Conservation (phyloP, 2,113 vertebrate species). For the Rhinopomastus cyanomelas region DNA sequence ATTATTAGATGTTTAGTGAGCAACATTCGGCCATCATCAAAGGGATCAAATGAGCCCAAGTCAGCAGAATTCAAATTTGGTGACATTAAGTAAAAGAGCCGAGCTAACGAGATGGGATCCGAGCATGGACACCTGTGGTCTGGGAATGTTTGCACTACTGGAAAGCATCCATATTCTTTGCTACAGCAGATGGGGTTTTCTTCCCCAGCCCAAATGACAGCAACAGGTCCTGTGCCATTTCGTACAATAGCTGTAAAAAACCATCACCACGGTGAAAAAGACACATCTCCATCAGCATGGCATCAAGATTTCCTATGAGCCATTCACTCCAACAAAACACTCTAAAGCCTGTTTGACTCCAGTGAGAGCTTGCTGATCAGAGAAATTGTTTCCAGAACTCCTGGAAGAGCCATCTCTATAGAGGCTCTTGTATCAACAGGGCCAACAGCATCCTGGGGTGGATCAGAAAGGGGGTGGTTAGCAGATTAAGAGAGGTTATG, state of each 20-base stretch:
- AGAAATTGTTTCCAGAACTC: conserved; percentile 20
- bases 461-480: too few relatives aligned
- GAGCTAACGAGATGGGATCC: not conserved
- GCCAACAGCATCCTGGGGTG: too few relatives aligned
- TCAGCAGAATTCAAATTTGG: not conserved
- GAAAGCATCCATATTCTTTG: conserved; percentile 28
- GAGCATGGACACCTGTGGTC: not conserved
- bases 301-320: conserved; percentile 27
- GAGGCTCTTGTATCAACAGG: not conserved
- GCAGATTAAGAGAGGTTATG: too few relatives aligned
- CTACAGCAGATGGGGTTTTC: conserved; percentile 7
- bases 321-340: not conserved
- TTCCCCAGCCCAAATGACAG: not conserved
- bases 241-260: conserved; percentile 23
- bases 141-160: not conserved
- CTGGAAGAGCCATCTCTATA: not conserved
- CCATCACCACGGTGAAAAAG: conserved; percentile 6
- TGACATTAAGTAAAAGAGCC: not conserved
- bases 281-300: not conserved
- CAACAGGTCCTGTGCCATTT: not conserved
- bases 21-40: not conserved
- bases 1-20: not conserved
- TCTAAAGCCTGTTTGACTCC: not conserved
- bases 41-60: not conserved
- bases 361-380: not conserved